These are phyloP conservation scores for Paracanthobrama guichenoti DNA, from an alignment of 2,113 vertebrate genomes.

Conservation along the genomic window DNA sequence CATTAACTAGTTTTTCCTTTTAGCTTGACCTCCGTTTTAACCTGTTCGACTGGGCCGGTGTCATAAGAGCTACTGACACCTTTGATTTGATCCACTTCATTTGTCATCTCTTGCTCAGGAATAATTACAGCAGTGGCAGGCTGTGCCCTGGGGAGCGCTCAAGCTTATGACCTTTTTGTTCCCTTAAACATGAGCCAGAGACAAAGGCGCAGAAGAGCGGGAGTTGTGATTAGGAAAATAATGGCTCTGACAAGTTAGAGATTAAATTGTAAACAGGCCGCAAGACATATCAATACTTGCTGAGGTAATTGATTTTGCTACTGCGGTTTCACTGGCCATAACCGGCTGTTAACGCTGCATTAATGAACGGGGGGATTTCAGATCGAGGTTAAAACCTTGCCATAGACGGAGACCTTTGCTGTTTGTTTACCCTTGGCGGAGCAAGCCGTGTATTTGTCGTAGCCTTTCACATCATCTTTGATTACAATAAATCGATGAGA, in stretches of 20 bases:
- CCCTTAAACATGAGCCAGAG: constrained; percentile 69
- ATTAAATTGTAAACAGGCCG: constrained; percentile 64
- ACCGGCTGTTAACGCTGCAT: constrained; percentile 58
- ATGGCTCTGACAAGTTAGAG: constrained; percentile 58
- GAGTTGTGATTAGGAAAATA: constrained; percentile 59
- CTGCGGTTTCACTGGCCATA: constrained; percentile 65
- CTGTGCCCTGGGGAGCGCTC: constrained; percentile 68
- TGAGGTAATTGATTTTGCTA: constrained; percentile 74
- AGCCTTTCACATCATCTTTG: constrained; percentile 26
- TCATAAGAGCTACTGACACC: constrained; percentile 64
- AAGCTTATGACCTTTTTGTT: constrained; percentile 76
- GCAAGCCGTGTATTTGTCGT: not conserved
- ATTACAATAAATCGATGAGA: constrained; percentile 13
- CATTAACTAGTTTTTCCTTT: constrained; percentile 50
- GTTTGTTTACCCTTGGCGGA: constrained; percentile 36
- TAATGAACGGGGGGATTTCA: constrained; percentile 49
- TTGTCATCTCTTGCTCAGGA: constrained; percentile 69
- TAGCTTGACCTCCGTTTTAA: constrained; percentile 42
- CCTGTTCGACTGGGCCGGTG: constrained; percentile 31
- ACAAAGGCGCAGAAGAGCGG: constrained; percentile 54
- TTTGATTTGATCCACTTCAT: constrained; percentile 73
- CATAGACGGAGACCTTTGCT: constrained; percentile 24
- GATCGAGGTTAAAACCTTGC: constrained; percentile 46
- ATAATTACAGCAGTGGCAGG: constrained; percentile 71
- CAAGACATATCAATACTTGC: constrained; percentile 60